Base-by-base conservation (phyloP, 2,888 invertebrate species). In the Drepanosiphum platanoidis region DNA sequence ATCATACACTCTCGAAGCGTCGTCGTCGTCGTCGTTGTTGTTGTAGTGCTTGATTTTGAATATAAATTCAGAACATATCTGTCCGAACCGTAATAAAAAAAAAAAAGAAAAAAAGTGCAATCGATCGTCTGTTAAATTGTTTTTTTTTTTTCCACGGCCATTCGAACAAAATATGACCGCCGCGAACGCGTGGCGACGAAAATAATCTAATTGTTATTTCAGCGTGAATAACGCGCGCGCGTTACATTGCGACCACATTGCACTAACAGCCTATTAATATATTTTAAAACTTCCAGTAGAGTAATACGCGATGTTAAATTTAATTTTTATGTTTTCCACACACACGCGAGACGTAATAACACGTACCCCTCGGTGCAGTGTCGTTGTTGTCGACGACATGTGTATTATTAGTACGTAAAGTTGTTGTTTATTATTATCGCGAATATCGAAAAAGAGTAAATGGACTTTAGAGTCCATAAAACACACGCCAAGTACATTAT, bases 301-400 rank as follows among this genome's bases (percentile, higher is more conserved):
- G n/a, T n/a, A n/a, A n/a, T n/a, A n/a, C n/a, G n/a, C 27, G 74
- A 64, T 18, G 61, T 46, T 83, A 74, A 83, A 64, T 74, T 74
- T 74, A 83, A 83, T 74, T 83, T 83, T 83, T 83, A 83, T 83
- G 74, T 18, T 74, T 66, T 66, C 64, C 82, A 30, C 32, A 42
- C 42, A 39, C 82, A 30, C 32, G 32, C 42, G 61, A 30, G 64
- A 71, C 27, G 34, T 8, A 46, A 34, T 11, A 74, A 61, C n/a
- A 22, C 22, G 32, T n/a, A n/a, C n/a, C n/a, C 30, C 0, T 30
- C 58, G 22, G 39, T n/a, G 39, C 18, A 32, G 32, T 13, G 22
- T 78, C 42, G 4, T 46, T 30, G 30, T 30, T 39, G 42, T 13
- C 15, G 30, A 27, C 64, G 13, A 13, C 18, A 13, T 13, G 9